Evolutionary conservation across 2,797 vertebrate species (phyloP).

Genomic region (Pseudochirops corinnae): DNA sequence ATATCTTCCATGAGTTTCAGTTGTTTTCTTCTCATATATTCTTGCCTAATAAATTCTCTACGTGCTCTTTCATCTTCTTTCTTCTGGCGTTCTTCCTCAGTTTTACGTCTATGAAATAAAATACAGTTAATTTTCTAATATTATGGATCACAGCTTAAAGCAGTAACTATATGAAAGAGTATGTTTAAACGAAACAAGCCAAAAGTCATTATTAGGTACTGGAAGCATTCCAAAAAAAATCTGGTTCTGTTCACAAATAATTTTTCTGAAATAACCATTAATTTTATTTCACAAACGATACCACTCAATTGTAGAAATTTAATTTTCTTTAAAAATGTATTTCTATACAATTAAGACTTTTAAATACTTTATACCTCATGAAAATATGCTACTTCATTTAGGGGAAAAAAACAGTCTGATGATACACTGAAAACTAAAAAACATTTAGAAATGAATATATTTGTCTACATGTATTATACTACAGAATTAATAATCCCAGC

Average conservation of each 20-base stretch:
- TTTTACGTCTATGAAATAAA: constrained; percentile 89
- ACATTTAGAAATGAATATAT: neutral
- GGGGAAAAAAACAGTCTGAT: constrained; percentile 20
- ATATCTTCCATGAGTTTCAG: constrained; percentile 99
- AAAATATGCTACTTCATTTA: neutral
- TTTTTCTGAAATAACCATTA: constrained; percentile 3
- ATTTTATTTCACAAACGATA: neutral
- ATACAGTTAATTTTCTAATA: constrained; percentile 35
- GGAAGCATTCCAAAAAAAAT: neutral
- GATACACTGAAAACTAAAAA: constrained; percentile 14
- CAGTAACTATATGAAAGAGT: neutral
- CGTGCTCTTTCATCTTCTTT: constrained; percentile 97
- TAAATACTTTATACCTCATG: constrained; percentile 10
- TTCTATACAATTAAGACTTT: constrained; percentile 32
- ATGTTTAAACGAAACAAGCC: constrained; percentile 17
- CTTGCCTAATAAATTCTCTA: constrained; percentile 97
- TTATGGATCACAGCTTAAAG: constrained; percentile 28
- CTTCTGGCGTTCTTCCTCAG: constrained; percentile 95
- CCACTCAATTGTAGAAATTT: neutral
- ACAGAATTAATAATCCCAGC: neutral
- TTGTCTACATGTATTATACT: neutral
- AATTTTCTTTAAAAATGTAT: neutral
- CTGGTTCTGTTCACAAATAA: neutral
- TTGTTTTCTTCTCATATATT: constrained; percentile 97
- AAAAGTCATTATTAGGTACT: constrained; percentile 2